Base-by-base conservation (phyloP, 2,888 invertebrate species). In the Lithophane leautieri region DNA sequence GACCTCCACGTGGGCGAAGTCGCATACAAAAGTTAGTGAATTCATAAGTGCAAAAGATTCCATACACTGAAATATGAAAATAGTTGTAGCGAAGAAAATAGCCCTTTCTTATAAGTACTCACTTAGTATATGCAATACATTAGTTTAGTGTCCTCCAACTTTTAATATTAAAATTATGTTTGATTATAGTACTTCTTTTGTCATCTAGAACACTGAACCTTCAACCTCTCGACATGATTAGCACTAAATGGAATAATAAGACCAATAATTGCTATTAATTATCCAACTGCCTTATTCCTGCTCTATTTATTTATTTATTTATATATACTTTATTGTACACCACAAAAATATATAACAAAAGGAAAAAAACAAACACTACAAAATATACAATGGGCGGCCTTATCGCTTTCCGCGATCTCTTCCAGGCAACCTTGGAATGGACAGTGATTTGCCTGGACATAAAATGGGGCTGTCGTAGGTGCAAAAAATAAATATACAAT, bases 161-260 rank as follows among this genome's bases (percentile, higher is more conserved):
- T 66, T 50, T 22, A 65, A 4, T 22, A 22, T 1, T 47, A 8
- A 16, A 7, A 6, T 25, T 22, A 52, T 25, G n/a, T 42, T 12
- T 22, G 19, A 7, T 40, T 40, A 40, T 22, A 40, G 25, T 40
- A 25, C 11, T 25, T 4, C 47, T 25, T 12, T 42, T 52, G 11
- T 7, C n/a, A 9, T 60, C 50, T 40, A 25, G 9, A 22, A 7
- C 42, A 25, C 25, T 54, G 28, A 78, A 56, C 61, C 11, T 22
- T 16, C 4, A 44, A 54, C 40, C 42, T 47, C 42, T 50, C 16
- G 14, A 25, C 4, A 60, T 16, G 34, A 25, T 22, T 14, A 42
- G n/a, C 14, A 70, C 75, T 63, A 70, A 81, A 63, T 54, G 22
- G 8, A 28, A 58, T 34, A 19, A 14, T 25, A 56, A 25, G 22